Evolutionary conservation across 2,113 vertebrate genomes (phyloP).

Genomic region (Thymallus thymallus): DNA sequence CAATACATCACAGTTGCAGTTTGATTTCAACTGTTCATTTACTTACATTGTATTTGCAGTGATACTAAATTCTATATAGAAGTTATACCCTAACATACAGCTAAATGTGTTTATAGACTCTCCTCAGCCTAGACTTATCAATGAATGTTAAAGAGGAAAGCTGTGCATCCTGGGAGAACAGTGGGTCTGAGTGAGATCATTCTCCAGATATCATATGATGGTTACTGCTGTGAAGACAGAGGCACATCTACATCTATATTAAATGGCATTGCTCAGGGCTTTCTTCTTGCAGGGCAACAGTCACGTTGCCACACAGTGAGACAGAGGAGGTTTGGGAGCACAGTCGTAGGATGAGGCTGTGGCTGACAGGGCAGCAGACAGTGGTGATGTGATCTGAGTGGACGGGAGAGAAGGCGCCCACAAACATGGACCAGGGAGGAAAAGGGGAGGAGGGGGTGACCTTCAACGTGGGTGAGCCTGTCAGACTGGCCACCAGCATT

Average conservation of each 20-base stretch:
- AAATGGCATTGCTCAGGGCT: not conserved
- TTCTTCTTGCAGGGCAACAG: not conserved
- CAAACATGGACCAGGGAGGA: not conserved
- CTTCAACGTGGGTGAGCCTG: not conserved
- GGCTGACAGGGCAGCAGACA: not conserved
- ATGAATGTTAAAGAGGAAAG: not conserved
- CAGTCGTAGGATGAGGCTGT: not conserved
- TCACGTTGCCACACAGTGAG: not conserved
- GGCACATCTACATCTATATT: not conserved
- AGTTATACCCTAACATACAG: not conserved
- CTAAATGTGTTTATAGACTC: too few species aligned
- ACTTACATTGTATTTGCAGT: not conserved
- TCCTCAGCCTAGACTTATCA: not conserved
- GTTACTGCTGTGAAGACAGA: not conserved
- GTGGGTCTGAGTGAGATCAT: too few species aligned
- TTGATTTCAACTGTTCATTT: not conserved
- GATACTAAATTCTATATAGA: not conserved
- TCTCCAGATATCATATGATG: not conserved
- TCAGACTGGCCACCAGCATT: not conserved
- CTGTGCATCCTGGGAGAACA: not conserved
- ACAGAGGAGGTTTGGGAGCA: not conserved
- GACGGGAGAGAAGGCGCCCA: not conserved
- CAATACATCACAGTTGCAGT: not conserved
- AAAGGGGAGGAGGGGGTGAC: not conserved
- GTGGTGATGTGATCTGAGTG: constrained; percentile 3